Evolutionary conservation across 2,797 vertebrate species (phyloP), one percentile per base, ranked within the genome.

Genomic region (Arremon aurantiirostris): DNA sequence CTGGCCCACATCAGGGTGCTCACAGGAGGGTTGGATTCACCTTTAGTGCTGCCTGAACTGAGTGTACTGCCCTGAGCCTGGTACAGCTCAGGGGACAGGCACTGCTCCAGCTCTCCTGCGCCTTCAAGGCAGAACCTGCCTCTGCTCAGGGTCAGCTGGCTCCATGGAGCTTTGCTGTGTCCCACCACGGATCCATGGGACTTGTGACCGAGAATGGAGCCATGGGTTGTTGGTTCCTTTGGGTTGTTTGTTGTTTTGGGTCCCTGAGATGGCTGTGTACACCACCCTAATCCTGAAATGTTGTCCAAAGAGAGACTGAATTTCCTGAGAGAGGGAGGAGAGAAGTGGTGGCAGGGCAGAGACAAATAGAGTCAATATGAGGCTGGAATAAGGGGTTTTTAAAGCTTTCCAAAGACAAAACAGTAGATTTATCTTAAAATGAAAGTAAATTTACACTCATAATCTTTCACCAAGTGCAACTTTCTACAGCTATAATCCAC

Each of bases 21-120:
- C 32, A 8, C 6, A 16, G 14, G 39, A 53, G 20, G 28, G 19
- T n/a, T 15, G 4, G 41, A 4, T 11, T 1, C 3, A 6, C 30
- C 5, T 3, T 22, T 24, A 24, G 1, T 32, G 49, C 7, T 64
- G 17, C 20, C 22, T n/a, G 35, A 35, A 35, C 8, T 35, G 35
- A 35, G 35, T 0, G 0, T 0, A 5, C 14, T 14, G 19, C 11
- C 13, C 56, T 32, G 44, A 63, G 50, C 23, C 28, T 2, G 0
- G 4, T 2, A 1, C 2, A 9, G 44, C 6, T 27, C 16, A 44
- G n/a, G 50, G 28, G 17, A 2, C 6, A 2, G n/a, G 9, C 6
- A 9, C 3, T 0, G 2, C 2, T 1, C 34, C 1, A 6, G 20
- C 5, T 0, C 27, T 19, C 17, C 9, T 23, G 61, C 1, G 0